These are phyloP conservation scores for Brenthis daphne DNA, from an alignment of 2,888 invertebrate species.

Conservation along the genomic window DNA sequence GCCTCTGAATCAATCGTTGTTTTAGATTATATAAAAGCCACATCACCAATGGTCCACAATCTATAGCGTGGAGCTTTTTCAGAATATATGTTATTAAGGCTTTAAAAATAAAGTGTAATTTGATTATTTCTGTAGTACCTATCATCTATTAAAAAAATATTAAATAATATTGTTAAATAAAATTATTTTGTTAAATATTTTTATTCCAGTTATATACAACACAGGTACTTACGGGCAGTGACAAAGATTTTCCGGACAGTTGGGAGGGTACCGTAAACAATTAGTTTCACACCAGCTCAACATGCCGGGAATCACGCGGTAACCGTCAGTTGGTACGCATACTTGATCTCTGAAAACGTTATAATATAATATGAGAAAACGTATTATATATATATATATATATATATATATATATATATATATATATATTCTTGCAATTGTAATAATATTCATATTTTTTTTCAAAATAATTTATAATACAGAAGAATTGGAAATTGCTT, in stretches of 20 bases:
- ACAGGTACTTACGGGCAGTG: constrained; percentile 89
- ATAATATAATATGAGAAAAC: background rate
- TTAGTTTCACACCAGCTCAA: constrained; percentile 92
- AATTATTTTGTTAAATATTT: no score
- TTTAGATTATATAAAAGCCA: no score
- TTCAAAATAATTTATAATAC: background rate
- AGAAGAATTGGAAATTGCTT: background rate
- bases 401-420: no score
- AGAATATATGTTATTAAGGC: no score
- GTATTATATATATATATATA: background rate
- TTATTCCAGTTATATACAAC: background rate
- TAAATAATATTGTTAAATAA: no score
- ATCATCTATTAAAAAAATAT: no score
- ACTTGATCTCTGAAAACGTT: constrained; percentile 86
- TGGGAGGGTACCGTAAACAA: constrained; percentile 92
- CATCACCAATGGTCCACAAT: no score
- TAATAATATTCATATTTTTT: background rate
- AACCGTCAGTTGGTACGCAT: constrained; percentile 86
- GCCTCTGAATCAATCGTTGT: no score
- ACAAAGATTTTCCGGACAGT: constrained; percentile 89
- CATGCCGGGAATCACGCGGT: constrained; percentile 88
- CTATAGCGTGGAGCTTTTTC: no score
- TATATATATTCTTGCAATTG: background rate
- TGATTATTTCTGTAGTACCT: no score
- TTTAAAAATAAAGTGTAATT: no score